These are phyloP conservation scores for Procavia capensis DNA, from an alignment of 2,113 vertebrate genomes.

Conservation along the genomic window DNA sequence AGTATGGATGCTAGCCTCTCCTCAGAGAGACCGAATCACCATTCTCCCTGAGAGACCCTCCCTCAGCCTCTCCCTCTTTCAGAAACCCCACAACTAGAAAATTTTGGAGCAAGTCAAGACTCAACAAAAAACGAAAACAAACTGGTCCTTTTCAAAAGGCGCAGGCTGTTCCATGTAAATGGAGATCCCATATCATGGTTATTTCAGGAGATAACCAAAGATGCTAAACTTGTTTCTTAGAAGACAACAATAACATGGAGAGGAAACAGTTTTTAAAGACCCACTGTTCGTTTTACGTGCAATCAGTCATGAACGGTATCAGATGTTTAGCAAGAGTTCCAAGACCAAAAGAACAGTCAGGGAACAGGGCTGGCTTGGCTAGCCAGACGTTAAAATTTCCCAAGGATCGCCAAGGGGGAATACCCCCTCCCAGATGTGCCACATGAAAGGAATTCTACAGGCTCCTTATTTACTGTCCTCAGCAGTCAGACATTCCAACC, in stretches of 20 bases:
- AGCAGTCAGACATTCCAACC: neutral
- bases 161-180: neutral
- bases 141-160: constrained; percentile 44
- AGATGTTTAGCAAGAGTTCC: constrained; percentile 6
- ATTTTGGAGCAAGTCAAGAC: constrained; percentile 43
- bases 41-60: neutral
- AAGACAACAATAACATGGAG: neutral
- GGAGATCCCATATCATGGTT: neutral
- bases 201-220: constrained; percentile 48
- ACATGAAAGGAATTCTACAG: neutral
- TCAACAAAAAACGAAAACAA: constrained; percentile 56
- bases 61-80: neutral
- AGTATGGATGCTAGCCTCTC: neutral
- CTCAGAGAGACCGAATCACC: neutral
- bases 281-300: neutral
- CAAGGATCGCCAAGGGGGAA: neutral
- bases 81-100: constrained; percentile 52
- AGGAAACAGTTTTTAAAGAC: neutral
- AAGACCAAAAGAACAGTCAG: constrained; percentile 22
- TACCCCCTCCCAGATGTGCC: neutral
- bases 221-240: constrained; percentile 44
- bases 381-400: neutral
- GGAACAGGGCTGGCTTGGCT: neutral
- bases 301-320: neutral
- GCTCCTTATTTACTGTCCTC: neutral